phyloP scores from a whole-genome alignment of 2,888 invertebrate genomes.

The Nomada ferruginata region DNA sequence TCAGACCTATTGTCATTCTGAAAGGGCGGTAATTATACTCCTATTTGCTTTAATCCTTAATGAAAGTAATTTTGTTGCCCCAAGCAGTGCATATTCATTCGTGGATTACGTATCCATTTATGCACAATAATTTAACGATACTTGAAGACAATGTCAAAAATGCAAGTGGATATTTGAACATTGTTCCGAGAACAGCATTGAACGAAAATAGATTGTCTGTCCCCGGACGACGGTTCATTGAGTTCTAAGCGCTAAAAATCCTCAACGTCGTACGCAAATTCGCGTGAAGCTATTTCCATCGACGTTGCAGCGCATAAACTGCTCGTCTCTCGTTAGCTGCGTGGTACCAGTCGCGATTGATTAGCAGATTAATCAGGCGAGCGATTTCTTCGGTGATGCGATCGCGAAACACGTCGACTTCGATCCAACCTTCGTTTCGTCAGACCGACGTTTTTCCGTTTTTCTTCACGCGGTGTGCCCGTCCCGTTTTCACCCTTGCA shows the following conservation, averaged over 20 bases:
- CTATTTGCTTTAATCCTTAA: slow-evolving; percentile 36
- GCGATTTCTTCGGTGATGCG: slow-evolving; percentile 46
- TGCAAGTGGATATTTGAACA: too few relatives aligned
- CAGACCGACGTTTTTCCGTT: slow-evolving; percentile 34
- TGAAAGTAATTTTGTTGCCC: slow-evolving; percentile 38
- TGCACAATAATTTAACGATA: too few relatives aligned
- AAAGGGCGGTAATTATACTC: slow-evolving; percentile 10
- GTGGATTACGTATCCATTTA: too few relatives aligned
- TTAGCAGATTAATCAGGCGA: slow-evolving; percentile 43
- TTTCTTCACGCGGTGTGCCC: slow-evolving; percentile 15
- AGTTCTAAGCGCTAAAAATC: background rate
- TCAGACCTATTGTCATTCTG: slow-evolving; percentile 6
- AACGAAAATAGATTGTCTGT: background rate
- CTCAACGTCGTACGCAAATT: slow-evolving; percentile 16
- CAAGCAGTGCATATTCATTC: too few relatives aligned
- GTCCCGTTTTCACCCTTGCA: slow-evolving; percentile 19
- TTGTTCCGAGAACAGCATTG: background rate
- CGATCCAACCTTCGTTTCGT: slow-evolving; percentile 46
- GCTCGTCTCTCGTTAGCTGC: slow-evolving; percentile 7
- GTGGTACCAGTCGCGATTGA: slow-evolving; percentile 38
- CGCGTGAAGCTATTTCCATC: slow-evolving; percentile 2
- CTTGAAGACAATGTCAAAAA: too few relatives aligned
- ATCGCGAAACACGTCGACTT: slow-evolving; percentile 46
- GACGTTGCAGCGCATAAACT: background rate
- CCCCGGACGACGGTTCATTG: background rate